A percentile compares a stretch with the other conserved stretches of the same genome.
Evolutionary conservation across 2,113 vertebrate species (phyloP).

Genomic region (Tragulus kanchil): DNA sequence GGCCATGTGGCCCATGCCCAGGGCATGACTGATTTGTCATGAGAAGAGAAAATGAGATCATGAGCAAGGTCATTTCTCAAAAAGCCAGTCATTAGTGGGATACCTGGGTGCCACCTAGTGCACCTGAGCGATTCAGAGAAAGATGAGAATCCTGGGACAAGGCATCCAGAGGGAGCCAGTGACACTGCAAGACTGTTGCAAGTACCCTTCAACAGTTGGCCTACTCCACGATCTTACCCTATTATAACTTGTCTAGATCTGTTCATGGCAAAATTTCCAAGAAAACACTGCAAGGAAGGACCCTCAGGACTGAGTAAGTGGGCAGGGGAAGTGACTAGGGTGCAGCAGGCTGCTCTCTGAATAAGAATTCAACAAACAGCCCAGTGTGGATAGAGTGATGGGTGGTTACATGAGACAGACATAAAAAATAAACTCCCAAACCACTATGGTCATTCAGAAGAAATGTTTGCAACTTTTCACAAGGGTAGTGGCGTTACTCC

Average conservation of each 20-base stretch:
- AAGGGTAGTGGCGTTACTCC: constrained; percentile 63
- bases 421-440: constrained; percentile 72
- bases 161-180: background rate
- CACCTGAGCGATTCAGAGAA: background rate
- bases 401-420: constrained; percentile 55
- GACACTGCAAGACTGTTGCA: background rate
- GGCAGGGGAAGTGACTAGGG: background rate
- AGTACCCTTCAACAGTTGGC: background rate
- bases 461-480: constrained; percentile 80
- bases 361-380: constrained; percentile 66
- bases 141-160: background rate
- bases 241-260: constrained; percentile 48
- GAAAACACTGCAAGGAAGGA: constrained; percentile 7
- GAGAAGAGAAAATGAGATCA: constrained; percentile 36
- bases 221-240: background rate
- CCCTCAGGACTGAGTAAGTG: background rate
- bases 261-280: constrained; percentile 47
- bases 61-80: background rate
- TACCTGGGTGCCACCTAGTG: background rate
- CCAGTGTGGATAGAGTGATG: constrained; percentile 45
- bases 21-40: constrained; percentile 34
- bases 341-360: background rate
- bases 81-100: background rate
- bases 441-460: constrained; percentile 69
- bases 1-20: background rate